Percentiles rank a stretch among this genome's conserved stretches.
Conservation (phyloP, 92 coral and sea anemone genomes). For the Galaxea fascicularis region DNA sequence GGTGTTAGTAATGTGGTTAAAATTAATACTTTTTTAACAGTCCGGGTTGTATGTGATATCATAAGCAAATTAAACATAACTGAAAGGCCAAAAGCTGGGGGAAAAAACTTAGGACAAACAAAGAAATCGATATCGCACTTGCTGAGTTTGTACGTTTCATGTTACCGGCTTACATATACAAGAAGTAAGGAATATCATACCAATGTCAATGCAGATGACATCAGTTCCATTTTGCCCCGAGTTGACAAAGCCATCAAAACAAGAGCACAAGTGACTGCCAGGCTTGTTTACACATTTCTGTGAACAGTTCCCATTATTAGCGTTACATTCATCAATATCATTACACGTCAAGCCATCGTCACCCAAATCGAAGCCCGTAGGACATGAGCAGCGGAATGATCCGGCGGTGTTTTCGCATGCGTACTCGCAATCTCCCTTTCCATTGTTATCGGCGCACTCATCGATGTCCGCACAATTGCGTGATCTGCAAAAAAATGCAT, state of each 20-base stretch:
- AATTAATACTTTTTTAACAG: too few relatives aligned
- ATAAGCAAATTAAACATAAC: background rate
- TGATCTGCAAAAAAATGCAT: constrained; percentile 56
- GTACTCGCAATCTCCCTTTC: constrained; percentile 95
- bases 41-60: too few relatives aligned
- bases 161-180: background rate
- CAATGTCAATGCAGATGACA: constrained; percentile 89
- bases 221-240: constrained; percentile 83
- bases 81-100: background rate
- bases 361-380: constrained; percentile 72
- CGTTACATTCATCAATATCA: constrained; percentile 84
- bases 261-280: constrained; percentile 76
- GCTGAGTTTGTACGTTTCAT: background rate
- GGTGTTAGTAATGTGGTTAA: too few relatives aligned
- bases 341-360: constrained; percentile 81
- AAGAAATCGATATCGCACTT: background rate
- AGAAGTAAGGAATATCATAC: constrained; percentile 42
- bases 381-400: constrained; percentile 95
- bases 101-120: background rate
- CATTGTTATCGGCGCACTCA: constrained; percentile 88
- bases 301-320: constrained; percentile 84
- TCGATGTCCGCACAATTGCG: constrained; percentile 88
- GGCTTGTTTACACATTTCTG: constrained; percentile 86
- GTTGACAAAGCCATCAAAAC: constrained; percentile 85
- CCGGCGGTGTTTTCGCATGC: constrained; percentile 88